Evolutionary conservation across 2,888 invertebrate species (phyloP), one percentile per base, ranked within the genome.

Genomic region (Eupithecia insigniata): DNA sequence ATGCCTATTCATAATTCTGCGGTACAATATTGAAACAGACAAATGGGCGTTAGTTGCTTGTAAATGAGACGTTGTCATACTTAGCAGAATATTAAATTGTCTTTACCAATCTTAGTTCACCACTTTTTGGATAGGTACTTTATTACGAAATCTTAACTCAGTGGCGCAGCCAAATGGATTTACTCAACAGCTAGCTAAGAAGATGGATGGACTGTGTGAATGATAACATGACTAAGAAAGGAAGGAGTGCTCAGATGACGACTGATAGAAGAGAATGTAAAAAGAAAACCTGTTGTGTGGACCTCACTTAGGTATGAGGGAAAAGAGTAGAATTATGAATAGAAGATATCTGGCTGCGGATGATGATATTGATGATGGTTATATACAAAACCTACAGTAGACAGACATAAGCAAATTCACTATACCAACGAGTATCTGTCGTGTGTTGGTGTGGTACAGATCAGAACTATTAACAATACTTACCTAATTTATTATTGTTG

Each of bases 1-100:
- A 69, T 69, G 64, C 70, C 66, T 70, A 66, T 36, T 74, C 73
- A 67, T 69, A 61, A 34, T 65, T 66, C 46, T 73, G 70, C 60
- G 73, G 73, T 73, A 36, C 65, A 58, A 66, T 64, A 64, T 64
- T 64, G 64, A 64, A 64, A 64, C 64, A 34, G 64, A n/a, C 22
- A 64, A 60, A 30, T 60, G 34, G 34, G 64, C 66, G 46, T 30
- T 43, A 10, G 26, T 66, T 46, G n/a, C 22, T 43, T 64, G 22
- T 12, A 62, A 62, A 62, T 34, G 62, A 62, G 22, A 36, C 64
- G 14, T n/a, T 64, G 60, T 60, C 30, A 60, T 60, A 28, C 28
- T 58, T 58, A 58, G 26, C 28, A 26, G 58, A 58, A 58, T 58
- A 58, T 26, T 26, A 58, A 58, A 28, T 58, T 58, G 58, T 16